Evolutionary conservation across 2,113 vertebrate genomes (phyloP).

Genomic region (Seriola aureovittata): DNA sequence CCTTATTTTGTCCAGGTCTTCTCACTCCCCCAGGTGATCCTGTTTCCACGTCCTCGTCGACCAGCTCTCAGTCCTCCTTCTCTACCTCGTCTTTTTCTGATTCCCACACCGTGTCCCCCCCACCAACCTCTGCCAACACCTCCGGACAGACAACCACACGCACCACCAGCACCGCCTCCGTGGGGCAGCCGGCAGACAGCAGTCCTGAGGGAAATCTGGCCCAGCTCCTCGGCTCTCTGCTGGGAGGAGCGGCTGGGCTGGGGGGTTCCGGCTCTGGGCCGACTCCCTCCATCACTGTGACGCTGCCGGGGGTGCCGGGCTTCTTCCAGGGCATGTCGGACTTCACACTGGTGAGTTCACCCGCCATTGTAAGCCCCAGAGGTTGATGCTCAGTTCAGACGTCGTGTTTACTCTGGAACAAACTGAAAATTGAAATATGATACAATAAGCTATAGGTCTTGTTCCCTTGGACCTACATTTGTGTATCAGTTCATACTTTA

Average conservation of each 20-base stretch:
- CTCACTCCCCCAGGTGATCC: slow-evolving; percentile 61
- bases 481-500: too few relatives aligned
- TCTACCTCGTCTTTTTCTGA: slow-evolving; percentile 74
- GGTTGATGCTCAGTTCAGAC: too few relatives aligned
- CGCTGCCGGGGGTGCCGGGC: slow-evolving; percentile 85
- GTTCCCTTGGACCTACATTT: too few relatives aligned
- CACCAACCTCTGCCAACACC: slow-evolving; percentile 77
- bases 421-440: too few relatives aligned
- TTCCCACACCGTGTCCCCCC: slow-evolving; percentile 60
- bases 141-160: slow-evolving; percentile 78
- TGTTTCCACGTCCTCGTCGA: slow-evolving; percentile 5
- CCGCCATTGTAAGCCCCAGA: too few relatives aligned
- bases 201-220: slow-evolving; percentile 64
- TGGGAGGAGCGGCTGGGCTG: slow-evolving; percentile 80
- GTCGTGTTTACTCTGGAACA: too few relatives aligned
- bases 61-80: slow-evolving; percentile 46
- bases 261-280: slow-evolving; percentile 67
- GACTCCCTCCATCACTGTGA: slow-evolving; percentile 88
- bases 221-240: slow-evolving; percentile 87
- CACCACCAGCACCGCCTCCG: slow-evolving; percentile 81
- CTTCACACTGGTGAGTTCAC: slow-evolving; percentile 82
- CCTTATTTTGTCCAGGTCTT: not conserved
- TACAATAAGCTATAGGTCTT: too few relatives aligned
- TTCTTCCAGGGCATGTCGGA: slow-evolving; percentile 89
- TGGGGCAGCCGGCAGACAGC: slow-evolving; percentile 72